Base-by-base conservation (phyloP, 1,140 invertebrate genomes). In the Cataglyphis hispanica region DNA sequence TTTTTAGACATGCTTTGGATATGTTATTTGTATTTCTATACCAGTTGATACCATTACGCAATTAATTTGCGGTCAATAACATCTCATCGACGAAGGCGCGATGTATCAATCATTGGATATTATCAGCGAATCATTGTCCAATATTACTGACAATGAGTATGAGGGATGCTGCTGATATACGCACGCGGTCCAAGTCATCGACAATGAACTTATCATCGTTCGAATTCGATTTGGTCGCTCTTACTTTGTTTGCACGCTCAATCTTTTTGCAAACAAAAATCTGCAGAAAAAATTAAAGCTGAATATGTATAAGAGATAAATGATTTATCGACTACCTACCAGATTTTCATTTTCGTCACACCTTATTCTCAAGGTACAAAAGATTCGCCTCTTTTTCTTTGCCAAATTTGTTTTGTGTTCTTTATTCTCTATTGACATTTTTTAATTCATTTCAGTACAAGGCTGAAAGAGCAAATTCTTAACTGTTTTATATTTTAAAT, bases 51-150 rank as follows among this genome's bases (percentile, higher is more conserved):
- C 10, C 13, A 56, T 69, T 69, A 64, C 16, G 77, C 43, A 80
- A 69, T 56, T 53, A 67, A 43, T 77, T 80, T 40, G 77, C 46
- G 46, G 31, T 69, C 77, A 69, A 40, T 40, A 69, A 27, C 63
- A 56, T 80, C 16, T n/a, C 31, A 34, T n/a, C 1, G n/a, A 37
- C n/a, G 43, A 53, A n/a, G n/a, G n/a, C n/a, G n/a, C 13, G 34
- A 13, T 27, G 25, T 46, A 31, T 31, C n/a, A 19, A 43, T 34
- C 22, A n/a, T 56, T 10, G 13, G 43, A 78, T 13, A 50, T 50
- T 78, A 78, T 8, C 76, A 8, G 1, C 13, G 46, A 80, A 69
- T 69, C 46, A 58, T 40, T 37, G 77, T 56, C n/a, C 34, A 37
- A 40, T 31, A 19, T 80, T n/a, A n/a, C 27, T 50, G 46, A 50